Base-by-base conservation (phyloP, 2,797 vertebrate genomes). In the Babyrousa celebensis region DNA sequence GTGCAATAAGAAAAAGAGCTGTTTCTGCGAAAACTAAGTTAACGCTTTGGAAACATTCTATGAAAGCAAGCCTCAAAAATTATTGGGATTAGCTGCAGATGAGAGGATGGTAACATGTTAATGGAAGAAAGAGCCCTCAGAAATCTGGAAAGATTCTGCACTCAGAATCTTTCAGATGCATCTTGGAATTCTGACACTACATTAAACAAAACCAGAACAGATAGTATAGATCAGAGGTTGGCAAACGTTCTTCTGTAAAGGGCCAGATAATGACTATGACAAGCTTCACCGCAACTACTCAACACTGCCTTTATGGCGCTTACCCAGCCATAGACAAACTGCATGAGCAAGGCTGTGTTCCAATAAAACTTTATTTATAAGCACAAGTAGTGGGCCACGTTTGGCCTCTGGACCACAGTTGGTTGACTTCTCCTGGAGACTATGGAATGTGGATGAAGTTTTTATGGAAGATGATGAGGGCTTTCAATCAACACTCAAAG, bases 11-110 rank as follows among this genome's bases (percentile, higher is more conserved):
- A 89, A 94, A 97, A 89, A 97, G 97, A 96, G 94, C 77, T 95
- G 89, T 94, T 97, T 96, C 96, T 88, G 1, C 96, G 97, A 97
- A 96, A 96, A 96, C 62, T 15, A 95, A 96, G 86, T 96, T 93
- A 97, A 92, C 63, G 71, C 91, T 96, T 97, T 93, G 91, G 95
- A 97, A 87, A 85, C 75, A 23, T 6, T 80, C n/a, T 91, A 0
- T 70, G 93, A 96, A 93, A 95, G 86, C 70, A 40, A 89, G 89
- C 14, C 72, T 92, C 89, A 36, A 79, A 95, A 74, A 72, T 97
- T 94, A 94, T 84, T 96, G 89, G 63, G 91, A 95, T 97, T 62
- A 95, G 92, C 88, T 70, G 60, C 52, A 62, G 62, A 92, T 48
- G 23, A 86, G 85, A 72, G 65, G 65, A 54, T 5, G 36, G 12